These are phyloP conservation scores for Paelopatides confundens DNA, from an alignment of 53 echinoderm and acorn worm species.

Conservation along the genomic window DNA sequence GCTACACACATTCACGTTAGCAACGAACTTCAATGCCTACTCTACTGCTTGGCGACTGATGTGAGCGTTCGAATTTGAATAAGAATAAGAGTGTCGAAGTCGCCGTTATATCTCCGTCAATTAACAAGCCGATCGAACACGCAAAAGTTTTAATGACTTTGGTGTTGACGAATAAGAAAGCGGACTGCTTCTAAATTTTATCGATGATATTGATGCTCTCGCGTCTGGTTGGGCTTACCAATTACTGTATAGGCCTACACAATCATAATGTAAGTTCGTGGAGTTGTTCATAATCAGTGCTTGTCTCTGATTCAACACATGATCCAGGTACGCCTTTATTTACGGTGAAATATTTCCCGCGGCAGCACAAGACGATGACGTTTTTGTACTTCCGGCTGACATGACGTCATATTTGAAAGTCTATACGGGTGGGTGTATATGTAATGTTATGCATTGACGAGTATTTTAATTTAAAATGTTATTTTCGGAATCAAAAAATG, in stretches of 20 bases:
- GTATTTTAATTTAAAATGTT: too few relatives aligned
- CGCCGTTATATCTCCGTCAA: neutral
- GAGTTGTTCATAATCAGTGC: neutral
- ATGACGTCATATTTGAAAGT: neutral
- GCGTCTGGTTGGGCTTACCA: neutral
- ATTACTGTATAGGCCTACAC: neutral
- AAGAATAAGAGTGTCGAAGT: neutral
- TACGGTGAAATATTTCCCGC: slow-evolving; percentile 3
- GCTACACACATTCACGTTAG: too few relatives aligned
- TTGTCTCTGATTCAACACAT: neutral
- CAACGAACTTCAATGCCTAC: too few relatives aligned
- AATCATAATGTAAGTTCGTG: neutral
- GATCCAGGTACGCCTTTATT: slow-evolving; percentile 1
- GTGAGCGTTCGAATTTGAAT: neutral
- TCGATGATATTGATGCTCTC: neutral
- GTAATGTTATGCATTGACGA: too few relatives aligned
- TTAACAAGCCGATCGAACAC: neutral
- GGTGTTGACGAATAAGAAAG: neutral
- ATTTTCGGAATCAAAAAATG: too few relatives aligned
- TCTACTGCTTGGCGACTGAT: too few relatives aligned
- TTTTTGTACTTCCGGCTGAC: neutral
- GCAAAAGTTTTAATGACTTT: neutral
- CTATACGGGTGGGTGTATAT: neutral
- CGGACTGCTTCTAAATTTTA: neutral
- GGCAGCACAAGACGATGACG: neutral